Conservation (phyloP, 2,113 vertebrate species). For the Macquaria ambigua region DNA sequence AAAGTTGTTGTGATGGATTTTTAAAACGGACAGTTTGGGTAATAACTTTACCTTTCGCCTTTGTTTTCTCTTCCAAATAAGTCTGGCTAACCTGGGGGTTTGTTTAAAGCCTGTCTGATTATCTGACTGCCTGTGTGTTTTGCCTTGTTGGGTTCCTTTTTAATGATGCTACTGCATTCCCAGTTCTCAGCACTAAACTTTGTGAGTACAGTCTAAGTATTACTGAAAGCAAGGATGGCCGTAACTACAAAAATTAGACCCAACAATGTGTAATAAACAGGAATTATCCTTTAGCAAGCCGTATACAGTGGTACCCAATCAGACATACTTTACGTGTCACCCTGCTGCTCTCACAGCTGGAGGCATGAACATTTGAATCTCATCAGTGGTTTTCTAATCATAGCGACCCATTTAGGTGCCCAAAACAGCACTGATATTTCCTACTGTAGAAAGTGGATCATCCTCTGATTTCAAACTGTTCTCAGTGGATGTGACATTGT, state of each 20-base stretch:
- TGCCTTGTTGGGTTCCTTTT: neutral
- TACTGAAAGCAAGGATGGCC: neutral
- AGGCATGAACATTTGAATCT: conserved; percentile 22
- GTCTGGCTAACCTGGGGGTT: neutral
- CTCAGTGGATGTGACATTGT: conserved; percentile 38
- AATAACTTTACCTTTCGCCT: neutral
- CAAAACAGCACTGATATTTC: conserved; percentile 28
- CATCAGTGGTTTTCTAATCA: conserved; percentile 61
- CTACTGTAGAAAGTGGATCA: conserved; percentile 49
- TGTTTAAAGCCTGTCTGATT: neutral
- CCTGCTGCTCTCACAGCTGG: neutral
- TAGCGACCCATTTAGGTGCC: conserved; percentile 61
- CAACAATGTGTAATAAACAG: neutral
- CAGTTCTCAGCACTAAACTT: neutral
- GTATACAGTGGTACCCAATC: neutral
- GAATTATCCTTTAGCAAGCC: neutral
- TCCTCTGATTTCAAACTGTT: conserved; percentile 29
- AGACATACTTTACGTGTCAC: neutral
- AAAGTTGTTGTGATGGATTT: neutral
- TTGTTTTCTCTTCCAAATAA: neutral
- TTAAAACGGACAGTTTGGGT: neutral
- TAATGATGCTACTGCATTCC: no score
- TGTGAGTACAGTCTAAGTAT: neutral
- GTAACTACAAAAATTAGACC: no score
- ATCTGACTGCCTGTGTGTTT: neutral